Base-by-base conservation (phyloP, 2,113 vertebrate genomes). In the Brachypteracias leptosomus region DNA sequence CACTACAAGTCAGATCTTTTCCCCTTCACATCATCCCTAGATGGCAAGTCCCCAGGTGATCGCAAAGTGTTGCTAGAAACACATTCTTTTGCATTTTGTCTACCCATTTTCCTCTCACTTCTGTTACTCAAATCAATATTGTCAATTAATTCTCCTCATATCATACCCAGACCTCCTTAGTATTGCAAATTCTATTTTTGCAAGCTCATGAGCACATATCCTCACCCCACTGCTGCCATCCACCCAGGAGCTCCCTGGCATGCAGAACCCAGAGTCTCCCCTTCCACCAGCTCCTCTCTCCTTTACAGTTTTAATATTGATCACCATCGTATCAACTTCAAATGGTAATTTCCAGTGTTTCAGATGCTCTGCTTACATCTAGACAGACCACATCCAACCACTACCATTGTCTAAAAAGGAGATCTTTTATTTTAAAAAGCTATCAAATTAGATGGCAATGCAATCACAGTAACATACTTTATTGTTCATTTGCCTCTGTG, bases 231-330 rank as follows among this genome's bases (percentile, higher is more conserved):
- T 2, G 28, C 47, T 22, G n/a, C 49, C 68, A 22, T 0, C 9
- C 20, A 13, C 35, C 36, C 70, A 10, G 24, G 5, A 26, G 6
- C 66, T 5, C 58, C 25, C 40, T 4, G 17, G 36, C 8, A 21
- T 0, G 7, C 1, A 6, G 1, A 12, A 22, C 1, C 0, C 29
- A 3, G n/a, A n/a, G 28, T 4, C 10, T 10, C 33, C 20, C 24
- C 38, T 59, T 28, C 10, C 59, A 11, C 72, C 54, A 40, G 20
- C 47, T 24, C 62, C 86, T 8, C 54, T 47, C 35, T 14, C 19
- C 55, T 46, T 44, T 6, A 14, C 21, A 33, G 9, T 10, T 61
- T 49, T 7, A 62, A 28, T 21, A 35, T 24, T 46, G n/a, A 61
- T 20, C 12, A 2, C 36, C 36, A 57, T 12, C 1, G 0, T 38